phyloP scores from a whole-genome alignment of 2,113 vertebrate species.

The Phoenicopterus ruber region DNA sequence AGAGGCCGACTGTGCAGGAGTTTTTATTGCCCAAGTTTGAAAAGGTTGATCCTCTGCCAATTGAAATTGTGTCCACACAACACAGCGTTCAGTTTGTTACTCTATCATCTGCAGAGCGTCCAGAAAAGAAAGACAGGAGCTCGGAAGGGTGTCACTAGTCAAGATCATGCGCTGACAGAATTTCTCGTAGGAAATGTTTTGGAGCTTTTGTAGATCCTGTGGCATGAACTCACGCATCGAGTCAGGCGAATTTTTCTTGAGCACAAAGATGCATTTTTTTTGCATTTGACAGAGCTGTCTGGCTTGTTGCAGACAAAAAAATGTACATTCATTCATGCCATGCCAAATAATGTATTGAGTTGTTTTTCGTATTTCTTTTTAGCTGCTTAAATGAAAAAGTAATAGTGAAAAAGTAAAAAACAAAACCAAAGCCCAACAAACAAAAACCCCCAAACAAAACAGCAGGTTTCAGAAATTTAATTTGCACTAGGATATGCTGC shows the following conservation, averaged over 20 bases:
- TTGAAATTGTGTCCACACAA: too few relatives aligned
- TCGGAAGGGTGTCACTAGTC: neutral
- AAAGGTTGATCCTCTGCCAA: neutral
- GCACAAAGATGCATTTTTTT: neutral
- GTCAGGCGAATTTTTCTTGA: neutral
- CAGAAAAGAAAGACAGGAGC: neutral
- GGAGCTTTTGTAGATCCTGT: neutral
- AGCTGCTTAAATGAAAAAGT: neutral
- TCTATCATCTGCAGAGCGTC: too few relatives aligned
- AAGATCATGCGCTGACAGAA: too few relatives aligned
- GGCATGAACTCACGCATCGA: rapidly evolving
- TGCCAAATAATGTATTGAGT: neutral
- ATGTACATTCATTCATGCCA: too few relatives aligned
- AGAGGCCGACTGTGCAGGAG: too few relatives aligned
- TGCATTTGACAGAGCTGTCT: neutral
- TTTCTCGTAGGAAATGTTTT: neutral
- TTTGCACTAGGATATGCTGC: neutral
- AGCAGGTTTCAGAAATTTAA: neutral
- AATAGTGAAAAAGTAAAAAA: neutral
- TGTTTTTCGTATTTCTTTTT: neutral
- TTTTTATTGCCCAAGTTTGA: neutral
- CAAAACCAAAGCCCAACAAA: neutral
- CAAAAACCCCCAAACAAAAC: too few relatives aligned
- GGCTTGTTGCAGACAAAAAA: neutral
- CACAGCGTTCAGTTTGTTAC: neutral